Evolutionary conservation across 2,797 vertebrate genomes (phyloP), one percentile per base, ranked within the genome.

Genomic region (Paratrypauchen microcephalus): DNA sequence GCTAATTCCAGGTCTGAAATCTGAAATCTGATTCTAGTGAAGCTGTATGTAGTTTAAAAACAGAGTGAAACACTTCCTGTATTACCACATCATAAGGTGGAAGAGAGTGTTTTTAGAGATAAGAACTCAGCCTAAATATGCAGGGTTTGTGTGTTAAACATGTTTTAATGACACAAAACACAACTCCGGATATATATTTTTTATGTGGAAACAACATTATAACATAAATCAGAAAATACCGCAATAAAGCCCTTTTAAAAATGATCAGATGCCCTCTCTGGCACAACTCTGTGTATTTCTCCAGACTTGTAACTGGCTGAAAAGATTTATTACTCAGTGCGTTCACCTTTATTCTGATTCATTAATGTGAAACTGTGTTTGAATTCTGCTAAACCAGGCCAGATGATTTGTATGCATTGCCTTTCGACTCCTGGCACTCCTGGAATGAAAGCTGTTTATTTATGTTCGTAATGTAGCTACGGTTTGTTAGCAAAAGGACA

Each of bases 401-500:
- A 18, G 23, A 6, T 26, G 5, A 30, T 45, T 66, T 61, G 56
- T 9, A 60, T 66, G 3, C 32, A 59, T 63, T 61, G 39, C 19
- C 19, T 6, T 23, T 56, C 0, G 16, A 59, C 66, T 11, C 2
- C 21, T n/a, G 13, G 15, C 30, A 3, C 24, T 30, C 19, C 45
- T 50, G n/a, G 47, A 66, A 64, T 83, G 57, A 71, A 68, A 73
- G 60, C 16, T 16, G 50, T 73, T 71, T 56, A 57, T 64, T 68
- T 70, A 73, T 68, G 76, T 69, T 58, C 69, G 68, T 69, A 63
- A 71, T 77, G 60, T 64, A 77, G 79, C 72, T 70, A 39, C 62
- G 58, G 41, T 60, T 82, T 69, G 74, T 82, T 84, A 85, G 54
- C 55, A 73, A 63, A 77, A 74, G 83, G 86, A 82, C 72, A 78